Evolutionary conservation across 2,888 invertebrate species (phyloP), one percentile per base, ranked within the genome.

Genomic region (Callyntrura guangdongensis): DNA sequence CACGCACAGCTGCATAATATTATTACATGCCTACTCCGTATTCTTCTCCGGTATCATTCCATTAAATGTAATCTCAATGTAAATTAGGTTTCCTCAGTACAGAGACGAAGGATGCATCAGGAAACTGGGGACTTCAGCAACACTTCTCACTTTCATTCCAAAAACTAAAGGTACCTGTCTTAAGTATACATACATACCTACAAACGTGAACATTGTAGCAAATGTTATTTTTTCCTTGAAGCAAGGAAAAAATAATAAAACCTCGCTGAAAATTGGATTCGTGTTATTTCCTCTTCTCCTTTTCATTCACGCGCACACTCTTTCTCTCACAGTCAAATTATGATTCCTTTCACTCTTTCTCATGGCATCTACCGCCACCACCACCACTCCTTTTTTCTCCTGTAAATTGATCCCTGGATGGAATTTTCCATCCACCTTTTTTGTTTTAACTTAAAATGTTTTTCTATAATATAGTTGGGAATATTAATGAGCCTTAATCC

Each of bases 61-160:
- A 79, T 79, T 79, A 79, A 79, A 79, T 56, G 79, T 79, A 79
- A 79, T 79, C 56, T 79, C 79, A 27, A 79, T 79, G 79, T 85
- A 91, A 92, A 91, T 92, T 91, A 94, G 94, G 94, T 83, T 94
- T 94, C 87, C 92, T 94, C 47, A 94, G 93, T 83, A 93, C 93
- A 49, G 94, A 91, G 59, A 92, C 92, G 49, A 86, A 92, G 47
- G 92, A 87, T 74, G 92, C 93, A 17, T 83, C 91, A 36, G 94
- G 94, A 77, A 94, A 94, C 91, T 94, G 92, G 92, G 94, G 93
- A 69, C 88, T 94, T 69, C 87, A 92, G 93, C 93, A 8, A 85
- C 94, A 49, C 84, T 94, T 36, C 91, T 94, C 36, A 93, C 94
- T 45, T 92, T 94, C 90, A 93, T 94, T 12, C 92, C 92, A 4